Evolutionary conservation across 2,888 invertebrate species (phyloP).

Genomic region (Mythimna albipuncta): DNA sequence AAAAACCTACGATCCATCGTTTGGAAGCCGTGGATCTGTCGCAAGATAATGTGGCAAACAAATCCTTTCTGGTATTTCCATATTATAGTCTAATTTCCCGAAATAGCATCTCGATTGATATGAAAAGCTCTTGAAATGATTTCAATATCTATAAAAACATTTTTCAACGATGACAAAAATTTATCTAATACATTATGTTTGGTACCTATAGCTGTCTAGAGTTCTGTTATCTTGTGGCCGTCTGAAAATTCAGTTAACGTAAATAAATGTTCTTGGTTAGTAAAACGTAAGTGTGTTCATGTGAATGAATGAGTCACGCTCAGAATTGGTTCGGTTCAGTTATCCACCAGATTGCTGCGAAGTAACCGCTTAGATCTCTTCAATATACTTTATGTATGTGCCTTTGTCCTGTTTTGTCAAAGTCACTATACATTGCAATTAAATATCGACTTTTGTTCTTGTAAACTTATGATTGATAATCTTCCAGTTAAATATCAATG

Average conservation of each 20-base stretch:
- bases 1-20: conserved; percentile 88
- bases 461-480: conserved; percentile 6
- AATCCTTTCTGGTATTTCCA: conserved; percentile 33
- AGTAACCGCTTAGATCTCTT: conserved; percentile 38
- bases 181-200: background rate
- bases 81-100: background rate
- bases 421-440: conserved; percentile 11
- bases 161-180: conserved; percentile 4
- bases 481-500: background rate
- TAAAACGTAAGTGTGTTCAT: conserved; percentile 80
- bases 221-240: conserved; percentile 49
- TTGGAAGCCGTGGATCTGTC: conserved; percentile 81
- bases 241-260: conserved; percentile 73
- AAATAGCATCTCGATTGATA: conserved; percentile 9
- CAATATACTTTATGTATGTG: conserved; percentile 8
- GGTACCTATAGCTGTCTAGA: conserved; percentile 29
- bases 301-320: conserved; percentile 88
- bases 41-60: conserved; percentile 66
- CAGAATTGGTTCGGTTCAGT: conserved; percentile 84
- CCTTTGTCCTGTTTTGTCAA: conserved; percentile 25
- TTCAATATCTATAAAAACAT: background rate
- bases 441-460: conserved; percentile 20
- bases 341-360: conserved; percentile 77
- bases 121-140: background rate
- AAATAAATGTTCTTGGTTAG: conserved; percentile 79